A percentile compares a stretch with the other conserved stretches of the same genome.
phyloP scores from a whole-genome alignment of 2,113 vertebrate genomes.

The Rhea pennata region DNA sequence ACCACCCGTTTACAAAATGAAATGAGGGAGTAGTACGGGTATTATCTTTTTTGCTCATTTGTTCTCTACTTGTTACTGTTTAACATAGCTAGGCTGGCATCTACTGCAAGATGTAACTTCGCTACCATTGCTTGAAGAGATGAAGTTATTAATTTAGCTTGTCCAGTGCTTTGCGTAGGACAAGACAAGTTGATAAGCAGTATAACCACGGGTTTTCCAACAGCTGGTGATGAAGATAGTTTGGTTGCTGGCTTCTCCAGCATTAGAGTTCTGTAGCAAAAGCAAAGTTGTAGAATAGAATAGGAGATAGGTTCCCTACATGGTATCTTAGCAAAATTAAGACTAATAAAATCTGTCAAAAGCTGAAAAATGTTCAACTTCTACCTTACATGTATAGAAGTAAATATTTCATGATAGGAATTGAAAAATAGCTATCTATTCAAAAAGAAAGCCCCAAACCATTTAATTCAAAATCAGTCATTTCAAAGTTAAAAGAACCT shows the following conservation, averaged over 20 bases:
- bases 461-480: background rate
- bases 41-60: background rate
- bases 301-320: too few species aligned
- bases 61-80: background rate
- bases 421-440: too few species aligned
- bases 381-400: too few species aligned
- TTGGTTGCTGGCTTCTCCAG: background rate
- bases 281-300: background rate
- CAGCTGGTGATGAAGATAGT: background rate
- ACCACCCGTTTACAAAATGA: background rate
- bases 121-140: background rate
- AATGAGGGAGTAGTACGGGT: background rate
- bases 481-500: background rate
- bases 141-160: background rate
- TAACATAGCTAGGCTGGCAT: background rate
- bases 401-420: too few species aligned
- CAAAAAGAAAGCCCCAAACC: background rate
- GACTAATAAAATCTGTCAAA: too few species aligned
- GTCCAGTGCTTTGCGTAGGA: background rate
- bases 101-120: background rate
- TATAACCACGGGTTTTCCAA: background rate
- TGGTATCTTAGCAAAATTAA: too few species aligned
- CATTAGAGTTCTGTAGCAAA: background rate
- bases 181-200: background rate
- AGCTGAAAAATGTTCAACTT: too few species aligned